These are phyloP conservation scores for Oegoconia quadripuncta DNA, from an alignment of 2,888 invertebrate species.

Conservation along the genomic window DNA sequence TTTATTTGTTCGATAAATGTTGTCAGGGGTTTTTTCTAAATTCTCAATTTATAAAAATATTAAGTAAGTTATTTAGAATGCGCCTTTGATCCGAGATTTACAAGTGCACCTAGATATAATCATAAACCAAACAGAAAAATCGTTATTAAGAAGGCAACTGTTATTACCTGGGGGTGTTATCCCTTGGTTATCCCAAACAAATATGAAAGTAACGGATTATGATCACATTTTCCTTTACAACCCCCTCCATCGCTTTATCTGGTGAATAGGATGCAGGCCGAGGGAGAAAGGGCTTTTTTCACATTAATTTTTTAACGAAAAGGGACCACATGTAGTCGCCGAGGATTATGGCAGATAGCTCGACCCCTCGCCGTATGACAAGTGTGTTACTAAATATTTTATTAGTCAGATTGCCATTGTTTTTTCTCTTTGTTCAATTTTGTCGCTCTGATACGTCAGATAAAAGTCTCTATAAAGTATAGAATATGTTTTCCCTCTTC, in stretches of 20 bases:
- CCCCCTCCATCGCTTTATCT: slow-evolving; percentile 52
- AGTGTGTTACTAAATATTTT: slow-evolving; percentile 50
- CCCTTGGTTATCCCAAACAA: slow-evolving; percentile 46
- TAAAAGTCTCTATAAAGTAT: too few relatives aligned
- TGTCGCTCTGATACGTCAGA: too few relatives aligned
- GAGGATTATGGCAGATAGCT: slow-evolving; percentile 42
- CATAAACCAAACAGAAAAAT: too few relatives aligned
- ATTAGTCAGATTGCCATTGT: slow-evolving; percentile 43
- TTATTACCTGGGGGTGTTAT: too few relatives aligned
- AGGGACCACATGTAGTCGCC: slow-evolving; percentile 40
- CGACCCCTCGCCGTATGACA: slow-evolving; percentile 36
- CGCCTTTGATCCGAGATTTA: too few relatives aligned
- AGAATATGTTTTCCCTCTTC: too few relatives aligned
- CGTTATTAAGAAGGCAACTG: too few relatives aligned
- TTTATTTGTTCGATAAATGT: too few relatives aligned
- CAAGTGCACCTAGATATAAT: too few relatives aligned
- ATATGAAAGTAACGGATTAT: slow-evolving; percentile 59
- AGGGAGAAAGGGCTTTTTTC: slow-evolving; percentile 44
- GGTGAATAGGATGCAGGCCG: slow-evolving; percentile 26
- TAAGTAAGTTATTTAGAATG: too few relatives aligned
- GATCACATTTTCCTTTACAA: slow-evolving; percentile 62
- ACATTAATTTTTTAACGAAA: slow-evolving; percentile 53
- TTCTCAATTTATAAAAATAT: too few relatives aligned
- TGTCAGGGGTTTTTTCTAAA: too few relatives aligned
- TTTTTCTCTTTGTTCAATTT: slow-evolving; percentile 18